Evolutionary conservation across 2,888 invertebrate species (phyloP), one percentile per base, ranked within the genome.

Genomic region (Pollenia angustigena): DNA sequence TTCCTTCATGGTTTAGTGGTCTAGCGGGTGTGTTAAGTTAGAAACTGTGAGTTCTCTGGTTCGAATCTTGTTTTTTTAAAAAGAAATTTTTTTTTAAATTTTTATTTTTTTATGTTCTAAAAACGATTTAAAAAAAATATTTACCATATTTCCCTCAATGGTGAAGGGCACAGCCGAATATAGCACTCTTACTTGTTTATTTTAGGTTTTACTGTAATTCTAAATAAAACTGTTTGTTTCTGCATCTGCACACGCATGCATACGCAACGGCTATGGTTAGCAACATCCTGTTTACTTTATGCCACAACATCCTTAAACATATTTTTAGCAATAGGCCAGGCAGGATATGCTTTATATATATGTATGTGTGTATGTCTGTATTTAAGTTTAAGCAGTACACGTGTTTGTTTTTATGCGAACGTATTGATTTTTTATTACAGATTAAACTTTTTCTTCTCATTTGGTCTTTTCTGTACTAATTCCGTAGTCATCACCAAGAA

Each of bases 211-310:
- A 23, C 56, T 56, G 23, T 56, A 23, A 23, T 1, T 56, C 56
- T 23, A 23, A 56, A 56, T 56, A 23, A 23, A 56, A 11, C 56
- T 23, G 18, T 66, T 1, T 4, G 32, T 68, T 7, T 18, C 46
- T 4, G 4, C n/a, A 56, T 11, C 23, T 50, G 12, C 56, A 7
- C 14, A 58, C 14, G 16, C 12, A 46, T 10, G 8, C 23, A 11
- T 16, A 50, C 14, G 14, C 40, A 58, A 32, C 10, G 68, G 44
- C 12, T 54, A 71, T 52, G 48, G 56, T 81, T 50, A 50, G 48
- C 56, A 75, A 52, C 44, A 62, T 78, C 52, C 46, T 68, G 58
- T 68, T 81, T 75, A 40, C 46, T 58, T 52, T 60, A 32, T 44
- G 50, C 58, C 58, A 66, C 48, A 74, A 42, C n/a, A 42, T 40